These are phyloP conservation scores for Rallus crepitans DNA, from an alignment of 2,797 vertebrate genomes.

Conservation along the genomic window DNA sequence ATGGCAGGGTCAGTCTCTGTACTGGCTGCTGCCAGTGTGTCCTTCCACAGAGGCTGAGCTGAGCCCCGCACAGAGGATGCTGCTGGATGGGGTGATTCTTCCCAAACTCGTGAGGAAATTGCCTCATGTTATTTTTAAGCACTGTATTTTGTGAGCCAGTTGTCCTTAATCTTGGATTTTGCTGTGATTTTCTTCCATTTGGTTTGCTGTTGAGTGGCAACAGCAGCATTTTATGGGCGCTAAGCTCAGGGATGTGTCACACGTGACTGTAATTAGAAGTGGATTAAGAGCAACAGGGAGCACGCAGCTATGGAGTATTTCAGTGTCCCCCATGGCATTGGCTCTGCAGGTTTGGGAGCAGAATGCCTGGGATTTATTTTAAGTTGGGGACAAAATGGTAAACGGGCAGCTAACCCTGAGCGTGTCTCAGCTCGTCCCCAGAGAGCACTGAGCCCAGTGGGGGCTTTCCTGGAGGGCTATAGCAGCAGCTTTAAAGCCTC, in stretches of 20 bases:
- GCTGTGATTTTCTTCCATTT: conserved; percentile 21
- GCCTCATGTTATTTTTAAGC: background rate
- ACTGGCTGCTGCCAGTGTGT: no score
- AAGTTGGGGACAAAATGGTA: background rate
- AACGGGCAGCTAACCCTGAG: background rate
- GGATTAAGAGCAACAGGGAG: conserved; percentile 27
- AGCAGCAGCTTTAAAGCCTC: background rate
- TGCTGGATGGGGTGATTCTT: background rate
- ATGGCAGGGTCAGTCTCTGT: background rate
- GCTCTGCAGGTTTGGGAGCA: background rate
- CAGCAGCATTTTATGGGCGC: background rate
- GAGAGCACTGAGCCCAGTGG: background rate
- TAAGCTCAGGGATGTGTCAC: background rate
- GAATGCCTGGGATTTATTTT: conserved; percentile 9
- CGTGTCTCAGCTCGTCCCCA: rapidly evolving
- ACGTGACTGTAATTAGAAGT: conserved; percentile 22
- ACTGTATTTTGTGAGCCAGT: background rate
- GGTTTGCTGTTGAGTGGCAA: background rate
- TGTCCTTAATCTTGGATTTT: conserved; percentile 6
- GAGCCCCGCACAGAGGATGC: background rate
- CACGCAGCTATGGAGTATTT: background rate
- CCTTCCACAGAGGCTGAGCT: background rate
- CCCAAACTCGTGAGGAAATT: background rate
- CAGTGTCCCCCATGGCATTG: background rate
- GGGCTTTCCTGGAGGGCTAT: background rate